phyloP scores from a whole-genome alignment of 2,888 invertebrate genomes.

The Noctua comes region DNA sequence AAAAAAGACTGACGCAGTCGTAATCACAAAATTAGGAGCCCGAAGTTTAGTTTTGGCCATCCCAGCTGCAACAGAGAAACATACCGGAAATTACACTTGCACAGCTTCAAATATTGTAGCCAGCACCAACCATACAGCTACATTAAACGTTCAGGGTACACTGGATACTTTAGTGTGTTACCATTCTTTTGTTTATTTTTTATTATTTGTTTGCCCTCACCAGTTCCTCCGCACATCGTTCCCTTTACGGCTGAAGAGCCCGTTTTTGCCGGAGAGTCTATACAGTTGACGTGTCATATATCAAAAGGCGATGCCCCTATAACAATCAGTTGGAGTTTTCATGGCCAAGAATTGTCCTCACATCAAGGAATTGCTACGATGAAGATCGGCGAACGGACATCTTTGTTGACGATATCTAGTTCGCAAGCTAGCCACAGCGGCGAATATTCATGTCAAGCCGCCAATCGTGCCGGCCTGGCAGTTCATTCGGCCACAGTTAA shows the following conservation, averaged over 20 bases:
- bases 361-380: slow-evolving; percentile 90
- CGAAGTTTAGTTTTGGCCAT: slow-evolving; percentile 92
- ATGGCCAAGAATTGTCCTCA: slow-evolving; percentile 90
- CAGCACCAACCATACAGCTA: slow-evolving; percentile 91
- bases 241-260: slow-evolving; percentile 91
- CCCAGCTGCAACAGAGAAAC: slow-evolving; percentile 92
- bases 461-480: slow-evolving; percentile 92
- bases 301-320: slow-evolving; percentile 93
- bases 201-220: slow-evolving; percentile 75
- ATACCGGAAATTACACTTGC: slow-evolving; percentile 94
- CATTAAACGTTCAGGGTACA: slow-evolving; percentile 92
- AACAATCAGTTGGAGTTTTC: slow-evolving; percentile 94
- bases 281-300: slow-evolving; percentile 91
- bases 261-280: slow-evolving; percentile 92
- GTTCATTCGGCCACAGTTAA: slow-evolving; percentile 91
- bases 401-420: slow-evolving; percentile 92
- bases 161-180: slow-evolving; percentile 72
- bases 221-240: slow-evolving; percentile 92
- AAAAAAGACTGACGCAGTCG: slow-evolving; percentile 83
- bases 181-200: slow-evolving; percentile 70
- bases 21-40: slow-evolving; percentile 90
- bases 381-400: slow-evolving; percentile 91
- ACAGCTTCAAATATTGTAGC: slow-evolving; percentile 93
- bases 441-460: slow-evolving; percentile 93
- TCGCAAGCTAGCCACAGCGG: slow-evolving; percentile 92